These are phyloP conservation scores for Gambusia holbrooki DNA, from an alignment of 2,113 vertebrate species.

Conservation along the genomic window DNA sequence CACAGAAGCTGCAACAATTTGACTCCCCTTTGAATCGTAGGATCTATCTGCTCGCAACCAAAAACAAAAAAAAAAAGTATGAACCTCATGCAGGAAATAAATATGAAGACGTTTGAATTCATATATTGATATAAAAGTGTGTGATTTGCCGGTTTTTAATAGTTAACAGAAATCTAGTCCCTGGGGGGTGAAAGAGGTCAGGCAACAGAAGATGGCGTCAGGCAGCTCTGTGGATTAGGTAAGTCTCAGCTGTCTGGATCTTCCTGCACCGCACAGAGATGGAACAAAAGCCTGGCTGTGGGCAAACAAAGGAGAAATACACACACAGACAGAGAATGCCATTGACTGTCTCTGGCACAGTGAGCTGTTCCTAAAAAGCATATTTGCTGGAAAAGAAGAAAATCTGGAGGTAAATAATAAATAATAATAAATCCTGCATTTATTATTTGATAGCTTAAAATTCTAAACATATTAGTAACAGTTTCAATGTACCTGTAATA, in stretches of 20 bases:
- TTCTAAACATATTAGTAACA: not conserved
- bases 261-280: constrained; percentile 42
- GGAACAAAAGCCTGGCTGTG: constrained; percentile 59
- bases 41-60: not conserved
- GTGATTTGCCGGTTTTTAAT: not conserved
- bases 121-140: not conserved
- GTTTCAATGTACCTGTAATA: not conserved
- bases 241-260: constrained; percentile 69
- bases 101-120: not conserved
- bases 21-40: not conserved
- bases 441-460: not conserved
- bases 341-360: constrained; percentile 27
- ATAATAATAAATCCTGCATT: too few relatives aligned
- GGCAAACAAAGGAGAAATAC: constrained; percentile 51
- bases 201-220: constrained; percentile 39
- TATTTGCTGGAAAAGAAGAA: constrained; percentile 13
- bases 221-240: constrained; percentile 57
- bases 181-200: constrained; percentile 38
- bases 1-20: not conserved
- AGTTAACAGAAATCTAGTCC: constrained; percentile 3
- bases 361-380: constrained; percentile 56
- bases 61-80: not conserved
- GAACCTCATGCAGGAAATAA: not conserved
- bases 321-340: constrained; percentile 15
- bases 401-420: too few relatives aligned